phyloP scores from a whole-genome alignment of 2,113 vertebrate species.

The Loxodonta africana region DNA sequence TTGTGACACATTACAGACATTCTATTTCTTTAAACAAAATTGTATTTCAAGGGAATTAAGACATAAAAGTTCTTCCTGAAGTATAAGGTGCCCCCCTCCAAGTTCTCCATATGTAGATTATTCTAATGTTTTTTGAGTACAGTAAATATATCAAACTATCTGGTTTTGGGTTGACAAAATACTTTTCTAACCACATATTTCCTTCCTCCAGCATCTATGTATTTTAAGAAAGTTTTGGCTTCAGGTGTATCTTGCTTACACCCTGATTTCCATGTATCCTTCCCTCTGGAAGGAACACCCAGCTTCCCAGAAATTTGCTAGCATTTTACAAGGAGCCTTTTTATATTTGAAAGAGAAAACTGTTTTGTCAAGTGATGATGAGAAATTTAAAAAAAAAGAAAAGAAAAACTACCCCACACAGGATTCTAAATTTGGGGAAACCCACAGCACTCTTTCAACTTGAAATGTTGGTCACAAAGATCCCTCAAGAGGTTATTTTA shows the following conservation, averaged over 20 bases:
- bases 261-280: constrained; percentile 72
- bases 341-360: constrained; percentile 77
- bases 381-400: constrained; percentile 57
- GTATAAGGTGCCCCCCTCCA: background rate
- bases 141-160: constrained; percentile 69
- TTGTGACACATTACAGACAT: constrained; percentile 6
- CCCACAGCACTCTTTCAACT: constrained; percentile 56
- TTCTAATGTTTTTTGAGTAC: constrained; percentile 73
- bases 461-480: constrained; percentile 59
- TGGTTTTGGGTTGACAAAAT: constrained; percentile 65
- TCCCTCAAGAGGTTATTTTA: constrained; percentile 74
- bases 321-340: constrained; percentile 73
- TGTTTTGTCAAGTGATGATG: constrained; percentile 71
- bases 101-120: constrained; percentile 52
- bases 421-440: constrained; percentile 77
- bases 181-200: constrained; percentile 68
- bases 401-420: constrained; percentile 8
- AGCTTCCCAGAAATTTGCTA: constrained; percentile 75
- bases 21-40: constrained; percentile 40
- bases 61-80: constrained; percentile 40
- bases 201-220: constrained; percentile 64
- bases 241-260: constrained; percentile 64
- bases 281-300: constrained; percentile 34
- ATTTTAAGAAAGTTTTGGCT: constrained; percentile 65
- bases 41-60: constrained; percentile 25